These are phyloP conservation scores for Ruditapes philippinarum DNA, from an alignment of 1,140 invertebrate genomes.

Conservation along the genomic window DNA sequence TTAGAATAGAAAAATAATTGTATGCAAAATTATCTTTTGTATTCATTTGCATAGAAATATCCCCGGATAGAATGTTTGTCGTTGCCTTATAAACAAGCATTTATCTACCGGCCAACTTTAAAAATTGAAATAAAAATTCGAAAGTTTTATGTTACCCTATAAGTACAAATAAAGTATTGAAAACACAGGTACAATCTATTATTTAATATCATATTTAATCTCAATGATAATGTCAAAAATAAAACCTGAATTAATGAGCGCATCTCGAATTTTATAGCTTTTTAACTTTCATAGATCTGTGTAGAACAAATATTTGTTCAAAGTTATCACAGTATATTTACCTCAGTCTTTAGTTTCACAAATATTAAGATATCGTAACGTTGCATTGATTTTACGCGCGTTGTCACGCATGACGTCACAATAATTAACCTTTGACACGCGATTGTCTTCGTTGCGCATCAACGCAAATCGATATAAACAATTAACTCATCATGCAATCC, in stretches of 20 bases:
- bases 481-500: constrained; percentile 48
- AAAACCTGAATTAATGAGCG: constrained; percentile 21
- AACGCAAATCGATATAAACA: constrained; percentile 43
- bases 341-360: not conserved
- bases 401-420: constrained; percentile 42
- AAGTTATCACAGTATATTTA: not conserved
- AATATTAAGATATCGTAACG: not conserved
- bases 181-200: too few species aligned
- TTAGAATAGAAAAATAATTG: too few species aligned
- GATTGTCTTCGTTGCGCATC: constrained; percentile 49
- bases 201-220: too few species aligned
- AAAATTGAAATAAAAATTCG: too few species aligned
- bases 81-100: too few species aligned
- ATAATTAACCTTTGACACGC: constrained; percentile 55
- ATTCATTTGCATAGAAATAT: too few species aligned
- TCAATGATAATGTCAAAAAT: constrained; percentile 1
- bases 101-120: too few species aligned
- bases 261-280: constrained; percentile 16
- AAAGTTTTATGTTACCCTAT: not conserved
- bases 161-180: not conserved
- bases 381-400: not conserved
- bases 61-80: too few species aligned
- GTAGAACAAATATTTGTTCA: constrained; percentile 13
- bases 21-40: too few species aligned
- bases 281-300: not conserved